Percentiles rank a stretch among this genome's conserved stretches.
Conservation (phyloP, 2,797 vertebrate species). For the Apodemus agrarius region DNA sequence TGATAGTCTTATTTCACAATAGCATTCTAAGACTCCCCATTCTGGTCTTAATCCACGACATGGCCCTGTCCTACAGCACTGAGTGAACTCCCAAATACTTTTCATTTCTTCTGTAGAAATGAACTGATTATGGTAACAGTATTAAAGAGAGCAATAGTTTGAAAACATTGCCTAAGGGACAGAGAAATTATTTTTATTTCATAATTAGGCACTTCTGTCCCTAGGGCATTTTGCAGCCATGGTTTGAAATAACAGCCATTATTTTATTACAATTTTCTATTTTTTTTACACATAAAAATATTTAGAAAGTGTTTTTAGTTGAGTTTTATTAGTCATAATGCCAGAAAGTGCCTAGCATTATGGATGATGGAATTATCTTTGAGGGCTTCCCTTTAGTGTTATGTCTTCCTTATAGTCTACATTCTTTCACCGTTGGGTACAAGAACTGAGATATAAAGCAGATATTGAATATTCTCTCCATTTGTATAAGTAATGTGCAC, state of each 20-base stretch:
- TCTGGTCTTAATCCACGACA: conserved; percentile 82
- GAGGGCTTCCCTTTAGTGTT: conserved; percentile 83
- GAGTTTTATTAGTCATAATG: conserved; percentile 72
- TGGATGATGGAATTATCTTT: conserved; percentile 83
- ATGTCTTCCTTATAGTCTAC: conserved; percentile 69
- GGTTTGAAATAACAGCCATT: conserved; percentile 82
- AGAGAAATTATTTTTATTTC: conserved; percentile 83
- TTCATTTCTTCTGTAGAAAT: conserved; percentile 82
- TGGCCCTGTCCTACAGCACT: conserved; percentile 73
- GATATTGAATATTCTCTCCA: conserved; percentile 65
- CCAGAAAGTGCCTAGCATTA: conserved; percentile 77
- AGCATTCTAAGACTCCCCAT: conserved; percentile 77
- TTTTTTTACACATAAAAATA: conserved; percentile 83
- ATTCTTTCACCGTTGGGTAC: conserved; percentile 44
- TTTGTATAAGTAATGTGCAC: conserved; percentile 51
- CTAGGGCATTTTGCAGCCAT: conserved; percentile 79
- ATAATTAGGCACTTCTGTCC: conserved; percentile 85
- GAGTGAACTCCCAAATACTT: conserved; percentile 79
- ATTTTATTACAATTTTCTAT: conserved; percentile 79
- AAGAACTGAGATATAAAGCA: conserved; percentile 73
- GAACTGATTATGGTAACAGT: conserved; percentile 82
- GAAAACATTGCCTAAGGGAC: conserved; percentile 83
- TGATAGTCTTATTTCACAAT: conserved; percentile 74
- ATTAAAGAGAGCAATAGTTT: conserved; percentile 82
- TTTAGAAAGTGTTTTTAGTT: conserved; percentile 80